Conservation (phyloP, 92 coral and sea anemone species). For the Scolanthus callimorphus region DNA sequence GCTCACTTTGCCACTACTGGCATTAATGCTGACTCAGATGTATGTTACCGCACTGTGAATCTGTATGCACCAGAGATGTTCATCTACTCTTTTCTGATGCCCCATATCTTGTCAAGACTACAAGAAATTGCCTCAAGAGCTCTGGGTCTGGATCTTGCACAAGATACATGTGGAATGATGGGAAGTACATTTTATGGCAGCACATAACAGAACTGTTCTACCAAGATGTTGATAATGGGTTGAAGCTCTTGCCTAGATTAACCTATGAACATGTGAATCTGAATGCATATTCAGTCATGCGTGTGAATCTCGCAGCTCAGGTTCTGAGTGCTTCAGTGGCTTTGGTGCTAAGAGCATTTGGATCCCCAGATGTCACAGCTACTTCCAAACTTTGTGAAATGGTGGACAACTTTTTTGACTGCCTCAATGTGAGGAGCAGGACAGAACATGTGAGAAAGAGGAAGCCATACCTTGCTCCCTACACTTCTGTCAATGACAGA, state of each 20-base stretch:
- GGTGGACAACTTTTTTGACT: constrained; percentile 67
- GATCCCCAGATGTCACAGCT: constrained; percentile 56
- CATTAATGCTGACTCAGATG: constrained; percentile 34
- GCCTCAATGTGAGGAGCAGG: constrained; percentile 61
- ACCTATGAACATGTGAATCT: constrained; percentile 67
- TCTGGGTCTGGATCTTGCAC: constrained; percentile 49
- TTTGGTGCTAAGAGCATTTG: constrained; percentile 48
- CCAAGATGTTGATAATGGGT: constrained; percentile 53
- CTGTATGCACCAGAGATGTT: constrained; percentile 46
- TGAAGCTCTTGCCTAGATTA: constrained; percentile 53
- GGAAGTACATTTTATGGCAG: constrained; percentile 55
- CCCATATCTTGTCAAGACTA: constrained; percentile 67
- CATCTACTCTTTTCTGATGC: constrained; percentile 59
- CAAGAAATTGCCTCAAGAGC: constrained; percentile 59
- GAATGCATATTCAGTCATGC: constrained; percentile 55
- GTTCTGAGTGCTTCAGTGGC: constrained; percentile 64
- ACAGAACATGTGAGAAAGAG: constrained; percentile 60
- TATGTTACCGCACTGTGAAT: constrained; percentile 49
- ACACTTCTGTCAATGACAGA: constrained; percentile 38
- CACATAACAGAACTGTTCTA: constrained; percentile 45
- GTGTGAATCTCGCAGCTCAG: constrained; percentile 72
- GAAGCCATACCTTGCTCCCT: constrained; percentile 65
- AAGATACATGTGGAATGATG: constrained; percentile 64
- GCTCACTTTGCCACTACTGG: constrained; percentile 67
- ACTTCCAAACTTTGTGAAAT: constrained; percentile 64